Percentiles rank a stretch among this genome's conserved stretches.
Evolutionary conservation across 2,797 vertebrate species (phyloP).

Genomic region (Zalophus californianus): DNA sequence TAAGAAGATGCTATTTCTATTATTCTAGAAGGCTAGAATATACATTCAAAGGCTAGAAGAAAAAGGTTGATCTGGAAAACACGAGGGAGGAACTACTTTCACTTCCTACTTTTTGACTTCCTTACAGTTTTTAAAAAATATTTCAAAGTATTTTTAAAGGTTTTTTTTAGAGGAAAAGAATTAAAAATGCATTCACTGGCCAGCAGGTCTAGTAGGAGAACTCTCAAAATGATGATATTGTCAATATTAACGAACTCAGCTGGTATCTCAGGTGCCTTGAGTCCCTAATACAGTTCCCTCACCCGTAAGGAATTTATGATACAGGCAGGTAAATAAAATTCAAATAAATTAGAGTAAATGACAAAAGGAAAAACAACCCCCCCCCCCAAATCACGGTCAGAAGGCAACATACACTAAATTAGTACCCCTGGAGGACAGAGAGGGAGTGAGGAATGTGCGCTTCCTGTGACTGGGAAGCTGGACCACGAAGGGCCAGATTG

Average conservation of each 20-base stretch:
- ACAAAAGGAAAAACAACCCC: not conserved
- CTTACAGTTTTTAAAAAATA: not conserved
- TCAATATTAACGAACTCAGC: not conserved
- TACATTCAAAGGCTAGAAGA: not conserved
- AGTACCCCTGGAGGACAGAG: not conserved
- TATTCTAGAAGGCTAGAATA: not conserved
- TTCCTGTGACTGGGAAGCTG: not conserved
- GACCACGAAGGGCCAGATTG: not conserved
- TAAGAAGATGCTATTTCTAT: too few relatives aligned
- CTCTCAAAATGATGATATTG: not conserved
- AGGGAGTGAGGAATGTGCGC: not conserved
- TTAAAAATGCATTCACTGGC: not conserved
- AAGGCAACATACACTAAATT: not conserved
- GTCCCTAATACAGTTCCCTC: not conserved
- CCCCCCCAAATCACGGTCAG: not conserved
- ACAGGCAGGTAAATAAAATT: not conserved
- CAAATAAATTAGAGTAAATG: not conserved
- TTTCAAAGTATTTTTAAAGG: not conserved
- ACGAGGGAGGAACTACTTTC: not conserved
- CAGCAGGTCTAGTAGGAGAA: not conserved
- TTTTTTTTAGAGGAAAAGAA: not conserved
- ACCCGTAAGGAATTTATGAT: not conserved
- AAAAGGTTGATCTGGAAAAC: not conserved
- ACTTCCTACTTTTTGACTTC: constrained; percentile 33
- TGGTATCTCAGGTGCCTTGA: not conserved